These are phyloP conservation scores for Timema podura DNA, from an alignment of 2,888 invertebrate species.

Conservation along the genomic window DNA sequence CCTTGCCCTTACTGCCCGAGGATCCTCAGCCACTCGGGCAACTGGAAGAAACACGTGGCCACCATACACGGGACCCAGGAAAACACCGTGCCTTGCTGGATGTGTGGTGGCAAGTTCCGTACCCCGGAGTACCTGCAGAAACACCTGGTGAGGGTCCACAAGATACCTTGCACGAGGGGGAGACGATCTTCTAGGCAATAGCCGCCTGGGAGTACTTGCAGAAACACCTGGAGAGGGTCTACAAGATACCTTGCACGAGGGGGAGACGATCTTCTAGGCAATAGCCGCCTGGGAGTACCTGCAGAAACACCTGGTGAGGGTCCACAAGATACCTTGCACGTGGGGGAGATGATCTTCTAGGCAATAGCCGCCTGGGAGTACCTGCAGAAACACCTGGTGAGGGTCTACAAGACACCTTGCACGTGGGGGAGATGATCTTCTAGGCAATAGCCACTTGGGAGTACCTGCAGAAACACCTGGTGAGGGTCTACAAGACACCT, in stretches of 20 bases:
- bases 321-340: no score
- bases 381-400: no score
- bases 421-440: no score
- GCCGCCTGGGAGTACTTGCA: conserved; percentile 39
- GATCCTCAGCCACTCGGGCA: conserved; percentile 39
- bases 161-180: conserved; percentile 37
- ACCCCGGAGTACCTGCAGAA: conserved; percentile 41
- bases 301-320: no score
- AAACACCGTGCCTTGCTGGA: conserved; percentile 38
- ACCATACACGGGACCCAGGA: conserved; percentile 40
- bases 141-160: conserved; percentile 41
- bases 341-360: no score
- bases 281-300: neutral
- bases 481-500: no score
- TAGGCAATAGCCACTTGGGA: no score
- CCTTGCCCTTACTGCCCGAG: conserved; percentile 40
- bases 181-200: conserved; percentile 19
- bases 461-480: no score
- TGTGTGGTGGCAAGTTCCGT: conserved; percentile 39
- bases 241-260: conserved; percentile 36
- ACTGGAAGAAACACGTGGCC: conserved; percentile 41
- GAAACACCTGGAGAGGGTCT: conserved; percentile 38
- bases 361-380: no score
- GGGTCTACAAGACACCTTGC: no score
- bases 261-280: conserved; percentile 21